Percentiles rank a stretch among this genome's conserved stretches.
Conservation (phyloP, 2,797 vertebrate genomes). For the Fundulus diaphanus region DNA sequence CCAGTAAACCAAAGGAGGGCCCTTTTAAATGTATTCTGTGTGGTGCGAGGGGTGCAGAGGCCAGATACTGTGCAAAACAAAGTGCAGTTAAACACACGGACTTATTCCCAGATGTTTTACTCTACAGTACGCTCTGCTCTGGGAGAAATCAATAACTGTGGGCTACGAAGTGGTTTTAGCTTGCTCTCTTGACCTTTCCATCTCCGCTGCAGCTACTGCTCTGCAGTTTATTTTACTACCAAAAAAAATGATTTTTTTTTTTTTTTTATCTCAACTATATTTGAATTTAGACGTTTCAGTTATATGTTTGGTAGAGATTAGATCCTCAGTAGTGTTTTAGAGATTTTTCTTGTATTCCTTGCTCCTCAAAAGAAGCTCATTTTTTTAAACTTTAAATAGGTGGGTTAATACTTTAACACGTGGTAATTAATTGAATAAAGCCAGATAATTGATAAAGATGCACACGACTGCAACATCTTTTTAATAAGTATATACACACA, state of each 20-base stretch:
- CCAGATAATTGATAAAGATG: not conserved
- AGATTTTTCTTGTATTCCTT: not conserved
- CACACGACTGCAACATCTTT: not conserved
- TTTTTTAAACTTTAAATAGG: not conserved
- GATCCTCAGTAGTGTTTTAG: not conserved
- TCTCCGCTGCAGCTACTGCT: slow-evolving; percentile 57
- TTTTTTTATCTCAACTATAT: slow-evolving; percentile 48
- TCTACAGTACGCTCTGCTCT: slow-evolving; percentile 55
- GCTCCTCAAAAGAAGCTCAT: not conserved
- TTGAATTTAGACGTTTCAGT: slow-evolving; percentile 54
- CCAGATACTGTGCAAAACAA: slow-evolving; percentile 63
- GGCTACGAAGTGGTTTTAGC: slow-evolving; percentile 68
- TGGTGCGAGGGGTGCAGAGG: slow-evolving; percentile 53
- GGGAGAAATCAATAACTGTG: slow-evolving; percentile 76
- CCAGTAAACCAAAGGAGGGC: slow-evolving; percentile 36
- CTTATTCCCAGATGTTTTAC: slow-evolving; percentile 68
- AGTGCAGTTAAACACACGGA: slow-evolving; percentile 57
- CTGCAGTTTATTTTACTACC: slow-evolving; percentile 43
- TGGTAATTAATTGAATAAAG: not conserved
- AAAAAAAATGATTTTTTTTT: slow-evolving; percentile 38
- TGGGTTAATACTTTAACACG: not conserved
- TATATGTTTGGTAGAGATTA: slow-evolving; percentile 14
- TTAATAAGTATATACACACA: not conserved
- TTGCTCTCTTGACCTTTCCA: slow-evolving; percentile 67
- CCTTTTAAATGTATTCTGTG: slow-evolving; percentile 44